A percentile compares a stretch with the other conserved stretches of the same genome.
phyloP scores from a whole-genome alignment of 2,888 invertebrate genomes.

The Scrobipalpa costella region DNA sequence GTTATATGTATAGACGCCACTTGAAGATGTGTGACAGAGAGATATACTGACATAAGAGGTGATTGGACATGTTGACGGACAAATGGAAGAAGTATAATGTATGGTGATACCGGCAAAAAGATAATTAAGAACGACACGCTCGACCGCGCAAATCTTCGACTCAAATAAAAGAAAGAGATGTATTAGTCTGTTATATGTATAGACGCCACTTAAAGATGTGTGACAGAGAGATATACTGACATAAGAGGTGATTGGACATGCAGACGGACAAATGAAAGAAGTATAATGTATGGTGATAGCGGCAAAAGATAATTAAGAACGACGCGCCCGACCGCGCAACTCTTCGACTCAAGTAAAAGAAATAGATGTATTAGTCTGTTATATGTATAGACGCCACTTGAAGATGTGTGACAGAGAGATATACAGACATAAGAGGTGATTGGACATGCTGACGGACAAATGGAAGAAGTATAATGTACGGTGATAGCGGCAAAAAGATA shows the following conservation, averaged over 20 bases:
- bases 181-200: neutral
- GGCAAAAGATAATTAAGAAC: constrained; percentile 4
- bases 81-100: too few relatives aligned
- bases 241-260: too few relatives aligned
- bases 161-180: neutral
- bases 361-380: neutral
- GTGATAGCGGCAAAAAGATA: too few relatives aligned
- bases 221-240: neutral
- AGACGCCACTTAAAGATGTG: neutral
- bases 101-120: too few relatives aligned
- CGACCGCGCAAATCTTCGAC: neutral
- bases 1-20: neutral
- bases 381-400: neutral
- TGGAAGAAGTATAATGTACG: too few relatives aligned
- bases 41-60: neutral
- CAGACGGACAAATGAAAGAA: too few relatives aligned
- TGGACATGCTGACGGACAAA: too few relatives aligned
- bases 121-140: constrained; percentile 8
- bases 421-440: too few relatives aligned
- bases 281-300: too few relatives aligned
- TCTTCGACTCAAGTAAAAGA: neutral
- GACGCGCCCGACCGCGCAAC: neutral
- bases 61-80: too few relatives aligned
- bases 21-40: neutral
- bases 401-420: neutral